Evolutionary conservation across 2,797 vertebrate species (phyloP).

Genomic region (Tauraco hartlaubi): DNA sequence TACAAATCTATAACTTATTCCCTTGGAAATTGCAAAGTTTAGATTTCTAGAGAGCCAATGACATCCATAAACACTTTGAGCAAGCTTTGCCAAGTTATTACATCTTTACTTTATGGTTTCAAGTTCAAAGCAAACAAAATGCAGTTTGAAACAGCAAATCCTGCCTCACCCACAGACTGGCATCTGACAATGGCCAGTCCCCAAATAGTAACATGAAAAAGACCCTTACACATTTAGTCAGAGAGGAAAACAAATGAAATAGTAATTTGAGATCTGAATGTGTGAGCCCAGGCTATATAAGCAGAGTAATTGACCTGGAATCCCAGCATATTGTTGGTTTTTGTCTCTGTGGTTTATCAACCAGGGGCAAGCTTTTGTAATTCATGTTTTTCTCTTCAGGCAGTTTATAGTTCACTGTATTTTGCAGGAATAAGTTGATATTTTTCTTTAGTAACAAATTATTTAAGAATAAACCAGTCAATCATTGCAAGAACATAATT

Average conservation of each 20-base stretch:
- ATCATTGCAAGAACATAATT: background rate
- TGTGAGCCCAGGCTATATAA: background rate
- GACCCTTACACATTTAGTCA: accelerated
- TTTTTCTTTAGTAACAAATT: slow-evolving; percentile 4
- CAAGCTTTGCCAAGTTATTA: background rate
- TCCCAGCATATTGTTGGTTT: background rate
- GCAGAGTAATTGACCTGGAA: background rate
- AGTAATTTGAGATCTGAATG: background rate
- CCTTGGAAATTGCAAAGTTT: background rate
- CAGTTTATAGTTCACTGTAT: background rate
- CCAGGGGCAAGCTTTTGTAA: background rate
- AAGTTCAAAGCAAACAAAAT: background rate
- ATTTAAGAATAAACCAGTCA: slow-evolving; percentile 35
- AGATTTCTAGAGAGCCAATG: background rate
- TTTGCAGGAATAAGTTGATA: background rate
- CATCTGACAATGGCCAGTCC: background rate
- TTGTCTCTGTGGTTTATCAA: background rate
- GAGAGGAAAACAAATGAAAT: background rate
- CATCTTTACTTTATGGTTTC: background rate
- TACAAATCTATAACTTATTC: background rate
- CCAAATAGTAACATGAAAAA: background rate
- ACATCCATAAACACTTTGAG: background rate
- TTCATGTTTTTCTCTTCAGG: background rate
- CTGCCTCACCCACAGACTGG: background rate
- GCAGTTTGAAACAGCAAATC: background rate